Evolutionary conservation across 2,113 vertebrate genomes (phyloP).

Genomic region (Nyctereutes procyonoides): DNA sequence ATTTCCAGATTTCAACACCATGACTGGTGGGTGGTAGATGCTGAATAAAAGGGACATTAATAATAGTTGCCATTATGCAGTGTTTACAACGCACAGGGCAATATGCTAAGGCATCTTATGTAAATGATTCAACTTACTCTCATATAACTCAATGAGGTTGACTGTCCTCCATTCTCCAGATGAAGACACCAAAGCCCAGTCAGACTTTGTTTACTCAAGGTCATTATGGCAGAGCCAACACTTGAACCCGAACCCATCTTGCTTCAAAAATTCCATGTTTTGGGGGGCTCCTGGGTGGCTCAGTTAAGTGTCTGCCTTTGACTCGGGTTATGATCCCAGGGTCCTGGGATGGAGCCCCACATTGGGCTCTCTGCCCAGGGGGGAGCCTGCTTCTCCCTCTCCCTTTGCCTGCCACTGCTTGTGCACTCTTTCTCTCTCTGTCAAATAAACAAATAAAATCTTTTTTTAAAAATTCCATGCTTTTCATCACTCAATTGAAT

Average conservation of each 20-base stretch:
- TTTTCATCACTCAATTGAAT: neutral
- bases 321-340: no score
- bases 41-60: neutral
- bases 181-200: neutral
- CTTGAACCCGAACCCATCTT: neutral
- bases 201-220: neutral
- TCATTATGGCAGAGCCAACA: neutral
- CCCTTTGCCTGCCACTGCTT: no score
- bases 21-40: neutral
- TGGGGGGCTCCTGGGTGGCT: neutral
- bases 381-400: no score
- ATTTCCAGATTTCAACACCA: neutral
- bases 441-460: no score
- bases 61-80: neutral
- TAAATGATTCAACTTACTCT: neutral
- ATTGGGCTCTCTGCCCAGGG: no score
- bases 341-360: no score
- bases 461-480: neutral
- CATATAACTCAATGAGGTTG: neutral
- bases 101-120: no score
- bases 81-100: fast-evolving
- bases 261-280: neutral
- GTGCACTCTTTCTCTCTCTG: no score
- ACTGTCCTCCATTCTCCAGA: neutral
- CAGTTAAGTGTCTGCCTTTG: no score